Conservation (phyloP, 2,888 invertebrate species). For the Stenichneumon culpator region DNA sequence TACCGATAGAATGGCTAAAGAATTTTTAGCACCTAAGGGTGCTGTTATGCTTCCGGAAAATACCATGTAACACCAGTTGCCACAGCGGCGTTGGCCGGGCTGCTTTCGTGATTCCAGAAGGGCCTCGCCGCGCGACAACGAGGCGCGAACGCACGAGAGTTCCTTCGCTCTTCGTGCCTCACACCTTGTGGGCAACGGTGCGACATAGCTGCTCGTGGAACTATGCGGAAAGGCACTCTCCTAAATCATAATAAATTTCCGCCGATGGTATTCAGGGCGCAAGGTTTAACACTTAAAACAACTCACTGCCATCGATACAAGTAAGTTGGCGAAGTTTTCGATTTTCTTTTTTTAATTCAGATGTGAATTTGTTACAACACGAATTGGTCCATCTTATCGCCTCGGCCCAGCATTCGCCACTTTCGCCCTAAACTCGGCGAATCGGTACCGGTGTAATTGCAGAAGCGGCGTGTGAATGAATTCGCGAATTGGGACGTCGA, state of each 20-base stretch:
- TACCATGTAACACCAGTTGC: neutral
- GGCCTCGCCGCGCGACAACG: neutral
- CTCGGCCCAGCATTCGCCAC: neutral
- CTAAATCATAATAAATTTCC: neutral
- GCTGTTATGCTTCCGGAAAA: neutral
- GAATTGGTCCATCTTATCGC: neutral
- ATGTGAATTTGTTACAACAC: too few species aligned
- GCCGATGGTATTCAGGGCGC: neutral
- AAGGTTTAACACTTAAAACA: neutral
- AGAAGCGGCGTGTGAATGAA: constrained; percentile 43
- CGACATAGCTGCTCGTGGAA: neutral
- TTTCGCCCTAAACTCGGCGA: constrained; percentile 43
- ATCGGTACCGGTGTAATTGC: constrained; percentile 31
- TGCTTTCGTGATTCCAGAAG: neutral
- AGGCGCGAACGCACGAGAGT: neutral
- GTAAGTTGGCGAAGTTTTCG: neutral
- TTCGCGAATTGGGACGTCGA: constrained; percentile 51
- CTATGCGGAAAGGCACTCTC: neutral
- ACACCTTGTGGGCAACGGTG: neutral
- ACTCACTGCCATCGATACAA: neutral
- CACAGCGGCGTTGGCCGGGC: neutral
- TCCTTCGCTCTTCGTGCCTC: neutral
- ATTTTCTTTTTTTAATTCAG: neutral
- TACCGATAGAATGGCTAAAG: neutral
- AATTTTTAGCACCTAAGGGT: neutral